Percentiles rank a stretch among this genome's conserved stretches.
These are phyloP conservation scores for Melanotaenia nigrans DNA, from an alignment of 2,797 vertebrate species.

Conservation along the genomic window DNA sequence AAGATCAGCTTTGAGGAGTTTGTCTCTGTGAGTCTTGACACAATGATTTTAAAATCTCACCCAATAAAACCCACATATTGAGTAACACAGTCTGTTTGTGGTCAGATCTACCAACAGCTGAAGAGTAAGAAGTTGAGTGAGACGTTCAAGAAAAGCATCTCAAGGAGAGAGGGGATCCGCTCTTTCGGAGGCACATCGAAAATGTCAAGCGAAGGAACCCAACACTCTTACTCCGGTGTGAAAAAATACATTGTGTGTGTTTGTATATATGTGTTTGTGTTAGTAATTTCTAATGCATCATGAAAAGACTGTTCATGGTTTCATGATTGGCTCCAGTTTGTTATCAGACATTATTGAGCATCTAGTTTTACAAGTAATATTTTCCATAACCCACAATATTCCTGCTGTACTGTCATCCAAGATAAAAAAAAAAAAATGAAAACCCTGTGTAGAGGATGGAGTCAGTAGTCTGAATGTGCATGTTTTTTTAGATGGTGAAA, in stretches of 20 bases:
- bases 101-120: constrained; percentile 89
- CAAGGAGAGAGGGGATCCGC: constrained; percentile 91
- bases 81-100: constrained; percentile 21
- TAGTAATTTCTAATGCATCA: neutral
- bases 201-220: constrained; percentile 94
- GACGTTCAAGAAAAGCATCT: constrained; percentile 90
- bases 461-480: neutral
- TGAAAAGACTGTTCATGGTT: neutral
- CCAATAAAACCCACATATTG: rapidly evolving
- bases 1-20: constrained; percentile 98
- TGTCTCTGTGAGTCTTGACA: constrained; percentile 85
- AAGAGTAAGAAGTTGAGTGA: constrained; percentile 94
- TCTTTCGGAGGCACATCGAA: constrained; percentile 93
- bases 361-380: neutral
- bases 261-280: neutral
- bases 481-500: constrained; percentile 91
- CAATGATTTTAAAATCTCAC: rapidly evolving
- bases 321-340: neutral
- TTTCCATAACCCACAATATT: neutral
- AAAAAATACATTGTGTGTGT: neutral
- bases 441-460: neutral
- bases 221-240: constrained; percentile 96
- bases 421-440: too few relatives aligned
- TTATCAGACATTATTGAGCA: neutral
- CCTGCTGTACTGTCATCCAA: neutral